Conservation (phyloP, 2,797 vertebrate species). For the Eidolon dupreanum region DNA sequence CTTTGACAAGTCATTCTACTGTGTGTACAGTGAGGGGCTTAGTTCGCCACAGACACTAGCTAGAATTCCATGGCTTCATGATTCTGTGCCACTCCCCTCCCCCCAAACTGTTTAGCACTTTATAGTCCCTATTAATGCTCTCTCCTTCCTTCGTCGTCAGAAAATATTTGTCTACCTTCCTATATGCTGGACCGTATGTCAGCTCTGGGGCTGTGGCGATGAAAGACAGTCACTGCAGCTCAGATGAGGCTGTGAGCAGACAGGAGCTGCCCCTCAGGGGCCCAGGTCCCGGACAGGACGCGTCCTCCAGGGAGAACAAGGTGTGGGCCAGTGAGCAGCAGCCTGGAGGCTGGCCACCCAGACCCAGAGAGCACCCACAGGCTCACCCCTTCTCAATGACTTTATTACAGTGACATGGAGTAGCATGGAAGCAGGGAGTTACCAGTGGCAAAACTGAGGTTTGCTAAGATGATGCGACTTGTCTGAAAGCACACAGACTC, state of each 20-base stretch:
- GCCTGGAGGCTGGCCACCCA: background rate
- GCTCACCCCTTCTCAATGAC: background rate
- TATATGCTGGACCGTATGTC: too few relatives aligned
- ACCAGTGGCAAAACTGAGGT: background rate
- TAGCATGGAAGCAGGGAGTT: too few relatives aligned
- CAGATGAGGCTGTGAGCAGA: background rate
- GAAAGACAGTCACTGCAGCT: background rate
- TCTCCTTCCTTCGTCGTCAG: background rate
- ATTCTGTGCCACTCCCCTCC: accelerated
- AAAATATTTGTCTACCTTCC: background rate
- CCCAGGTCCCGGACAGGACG: background rate
- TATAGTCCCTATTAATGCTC: background rate
- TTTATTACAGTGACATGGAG: background rate
- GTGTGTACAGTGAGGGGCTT: background rate
- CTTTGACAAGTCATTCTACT: background rate
- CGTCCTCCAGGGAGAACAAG: background rate
- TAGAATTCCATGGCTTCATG: background rate
- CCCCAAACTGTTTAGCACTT: background rate
- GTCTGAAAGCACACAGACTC: background rate
- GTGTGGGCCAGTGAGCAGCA: background rate
- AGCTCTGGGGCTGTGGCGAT: background rate
- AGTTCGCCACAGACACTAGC: background rate
- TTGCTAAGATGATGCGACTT: background rate
- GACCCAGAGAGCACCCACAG: too few relatives aligned
- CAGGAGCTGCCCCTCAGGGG: background rate